These are phyloP conservation scores for Cebidichthys violaceus DNA, from an alignment of 2,113 vertebrate species.

Conservation along the genomic window DNA sequence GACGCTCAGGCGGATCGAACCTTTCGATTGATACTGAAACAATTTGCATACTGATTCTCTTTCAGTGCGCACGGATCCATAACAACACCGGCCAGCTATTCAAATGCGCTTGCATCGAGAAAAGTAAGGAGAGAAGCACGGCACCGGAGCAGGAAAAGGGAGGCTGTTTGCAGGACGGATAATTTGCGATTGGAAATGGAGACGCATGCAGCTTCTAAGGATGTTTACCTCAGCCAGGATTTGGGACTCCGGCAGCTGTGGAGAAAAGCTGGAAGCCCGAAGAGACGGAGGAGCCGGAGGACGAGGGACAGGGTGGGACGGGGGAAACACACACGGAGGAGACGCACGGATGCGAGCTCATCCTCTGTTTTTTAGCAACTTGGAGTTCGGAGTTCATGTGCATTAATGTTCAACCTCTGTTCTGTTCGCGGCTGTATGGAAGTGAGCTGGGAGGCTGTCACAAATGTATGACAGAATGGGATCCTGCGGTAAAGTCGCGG, in stretches of 20 bases:
- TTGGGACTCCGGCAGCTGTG: conserved; percentile 50
- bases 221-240: conserved; percentile 62
- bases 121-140: conserved; percentile 85
- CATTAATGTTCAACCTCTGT: conserved; percentile 25
- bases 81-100: conserved; percentile 93
- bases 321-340: conserved; percentile 22
- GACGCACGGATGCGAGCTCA: conserved; percentile 31
- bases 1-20: conserved; percentile 98
- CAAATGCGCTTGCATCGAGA: conserved; percentile 92
- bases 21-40: conserved; percentile 99
- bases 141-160: conserved; percentile 71
- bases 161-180: conserved; percentile 79
- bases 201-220: conserved; percentile 57
- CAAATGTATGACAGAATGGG: conserved; percentile 69
- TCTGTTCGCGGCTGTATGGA: conserved; percentile 32
- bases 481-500: conserved; percentile 80
- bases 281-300: conserved; percentile 18
- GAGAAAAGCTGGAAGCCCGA: conserved; percentile 20
- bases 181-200: conserved; percentile 78
- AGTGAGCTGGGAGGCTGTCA: conserved; percentile 51
- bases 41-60: conserved; percentile 99
- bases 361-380: conserved; percentile 27
- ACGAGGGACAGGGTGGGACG: conserved; percentile 36
- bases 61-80: conserved; percentile 92
- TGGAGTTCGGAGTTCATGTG: conserved; percentile 60